These are phyloP conservation scores for Sebastes elongatus DNA, from an alignment of 2,797 vertebrate species.

Conservation along the genomic window DNA sequence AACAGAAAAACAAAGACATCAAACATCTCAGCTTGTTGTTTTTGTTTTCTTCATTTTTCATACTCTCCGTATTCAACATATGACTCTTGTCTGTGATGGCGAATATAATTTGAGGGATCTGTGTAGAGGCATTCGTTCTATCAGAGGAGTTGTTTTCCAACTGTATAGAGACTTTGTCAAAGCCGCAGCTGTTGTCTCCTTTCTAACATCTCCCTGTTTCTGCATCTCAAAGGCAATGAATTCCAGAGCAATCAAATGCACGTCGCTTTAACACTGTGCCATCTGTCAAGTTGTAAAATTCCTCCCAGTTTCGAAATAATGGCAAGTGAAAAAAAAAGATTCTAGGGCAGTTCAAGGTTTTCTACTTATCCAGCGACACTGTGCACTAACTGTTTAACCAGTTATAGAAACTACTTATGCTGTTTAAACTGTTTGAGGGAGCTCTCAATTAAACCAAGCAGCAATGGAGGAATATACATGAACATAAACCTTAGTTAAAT, in stretches of 20 bases:
- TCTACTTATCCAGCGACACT: no score
- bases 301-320: conserved; percentile 37
- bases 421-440: not conserved
- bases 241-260: conserved; percentile 45
- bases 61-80: conserved; percentile 3
- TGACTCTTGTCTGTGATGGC: conserved; percentile 9
- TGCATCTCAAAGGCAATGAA: conserved; percentile 42
- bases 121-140: conserved; percentile 7
- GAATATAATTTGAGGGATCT: conserved; percentile 19
- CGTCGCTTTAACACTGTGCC: conserved; percentile 42
- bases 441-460: not conserved
- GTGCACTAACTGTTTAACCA: not conserved
- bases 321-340: not conserved
- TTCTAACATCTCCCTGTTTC: conserved; percentile 16
- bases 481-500: not conserved
- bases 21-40: not conserved
- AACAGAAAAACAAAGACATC: not conserved
- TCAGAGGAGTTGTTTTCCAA: conserved; percentile 40
- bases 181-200: conserved; percentile 50
- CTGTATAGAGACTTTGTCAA: conserved; percentile 13
- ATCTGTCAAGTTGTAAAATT: conserved; percentile 52
- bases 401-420: not conserved
- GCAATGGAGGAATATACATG: not conserved
- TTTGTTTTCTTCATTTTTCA: not conserved
- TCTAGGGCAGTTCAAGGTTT: not conserved